phyloP scores from a whole-genome alignment of 2,797 vertebrate species.

The Ptychadena robeensis region DNA sequence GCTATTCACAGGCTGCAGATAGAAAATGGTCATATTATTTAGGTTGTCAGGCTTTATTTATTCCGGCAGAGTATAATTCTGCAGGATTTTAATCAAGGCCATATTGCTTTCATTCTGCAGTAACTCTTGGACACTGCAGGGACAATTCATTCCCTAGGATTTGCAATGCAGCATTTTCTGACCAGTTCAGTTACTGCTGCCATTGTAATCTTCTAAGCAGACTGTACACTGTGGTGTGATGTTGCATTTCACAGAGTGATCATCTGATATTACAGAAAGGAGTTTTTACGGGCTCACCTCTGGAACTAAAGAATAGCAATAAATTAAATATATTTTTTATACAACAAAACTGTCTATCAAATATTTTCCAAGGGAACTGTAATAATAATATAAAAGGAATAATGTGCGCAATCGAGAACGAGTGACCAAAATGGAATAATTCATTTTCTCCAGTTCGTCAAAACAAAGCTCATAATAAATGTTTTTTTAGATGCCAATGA shows the following conservation, averaged over 20 bases:
- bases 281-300: neutral
- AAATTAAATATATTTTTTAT: conserved; percentile 1
- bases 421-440: too few relatives aligned
- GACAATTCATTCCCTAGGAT: conserved; percentile 48
- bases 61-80: conserved; percentile 54
- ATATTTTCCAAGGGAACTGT: too few relatives aligned
- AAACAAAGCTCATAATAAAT: too few relatives aligned
- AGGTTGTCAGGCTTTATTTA: conserved; percentile 54
- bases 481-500: too few relatives aligned
- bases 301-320: conserved; percentile 1
- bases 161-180: conserved; percentile 56
- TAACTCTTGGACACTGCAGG: conserved; percentile 56
- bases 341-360: neutral
- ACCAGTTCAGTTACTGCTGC: conserved; percentile 39
- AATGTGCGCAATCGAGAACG: too few relatives aligned
- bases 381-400: too few relatives aligned
- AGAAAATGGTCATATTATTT: conserved; percentile 56
- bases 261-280: neutral
- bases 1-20: conserved; percentile 27
- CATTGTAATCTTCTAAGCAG: conserved; percentile 48
- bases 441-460: too few relatives aligned
- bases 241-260: conserved; percentile 21
- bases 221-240: conserved; percentile 19
- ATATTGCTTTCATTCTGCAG: conserved; percentile 57
- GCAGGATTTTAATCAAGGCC: conserved; percentile 61